A percentile compares a stretch with the other conserved stretches of the same genome.
These are phyloP conservation scores for Papilio protenor DNA, from an alignment of 2,888 invertebrate species.

Conservation along the genomic window DNA sequence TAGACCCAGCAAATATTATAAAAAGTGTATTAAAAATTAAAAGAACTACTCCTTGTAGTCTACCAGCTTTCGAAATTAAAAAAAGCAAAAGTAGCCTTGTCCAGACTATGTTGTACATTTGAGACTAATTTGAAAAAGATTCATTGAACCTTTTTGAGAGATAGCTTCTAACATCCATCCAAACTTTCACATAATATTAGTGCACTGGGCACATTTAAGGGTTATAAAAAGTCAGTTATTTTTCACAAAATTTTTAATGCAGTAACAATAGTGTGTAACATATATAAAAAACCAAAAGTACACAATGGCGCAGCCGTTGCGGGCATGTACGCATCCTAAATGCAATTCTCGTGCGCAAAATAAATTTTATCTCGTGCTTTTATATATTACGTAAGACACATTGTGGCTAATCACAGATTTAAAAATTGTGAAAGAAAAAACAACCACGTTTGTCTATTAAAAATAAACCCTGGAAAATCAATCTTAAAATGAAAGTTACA, in stretches of 20 bases:
- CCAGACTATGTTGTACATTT: too few relatives aligned
- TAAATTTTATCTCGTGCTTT: constrained; percentile 47
- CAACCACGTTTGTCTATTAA: constrained; percentile 7
- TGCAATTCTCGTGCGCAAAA: constrained; percentile 34
- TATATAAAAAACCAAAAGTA: constrained; percentile 68
- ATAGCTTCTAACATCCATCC: too few relatives aligned
- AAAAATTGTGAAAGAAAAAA: constrained; percentile 21
- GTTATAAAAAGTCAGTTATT: constrained; percentile 38
- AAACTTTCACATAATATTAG: too few relatives aligned
- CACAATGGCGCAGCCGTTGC: constrained; percentile 60
- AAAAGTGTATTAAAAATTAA: too few relatives aligned
- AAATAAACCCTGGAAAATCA: constrained; percentile 1
- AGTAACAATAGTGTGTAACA: constrained; percentile 79
- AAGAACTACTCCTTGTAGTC: too few relatives aligned
- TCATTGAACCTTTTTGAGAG: too few relatives aligned
- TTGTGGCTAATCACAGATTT: constrained; percentile 43
- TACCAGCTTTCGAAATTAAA: too few relatives aligned
- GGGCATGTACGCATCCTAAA: constrained; percentile 54
- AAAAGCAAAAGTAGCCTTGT: too few relatives aligned
- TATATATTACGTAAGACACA: constrained; percentile 53
- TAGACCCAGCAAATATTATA: too few relatives aligned
- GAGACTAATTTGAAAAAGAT: too few relatives aligned
- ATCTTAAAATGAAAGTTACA: constrained; percentile 11
- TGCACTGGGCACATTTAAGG: background rate
- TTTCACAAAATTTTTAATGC: constrained; percentile 73